A percentile compares a stretch with the other conserved stretches of the same genome.
Conservation (phyloP, 2,888 invertebrate genomes). For the Metallyticus violacea region DNA sequence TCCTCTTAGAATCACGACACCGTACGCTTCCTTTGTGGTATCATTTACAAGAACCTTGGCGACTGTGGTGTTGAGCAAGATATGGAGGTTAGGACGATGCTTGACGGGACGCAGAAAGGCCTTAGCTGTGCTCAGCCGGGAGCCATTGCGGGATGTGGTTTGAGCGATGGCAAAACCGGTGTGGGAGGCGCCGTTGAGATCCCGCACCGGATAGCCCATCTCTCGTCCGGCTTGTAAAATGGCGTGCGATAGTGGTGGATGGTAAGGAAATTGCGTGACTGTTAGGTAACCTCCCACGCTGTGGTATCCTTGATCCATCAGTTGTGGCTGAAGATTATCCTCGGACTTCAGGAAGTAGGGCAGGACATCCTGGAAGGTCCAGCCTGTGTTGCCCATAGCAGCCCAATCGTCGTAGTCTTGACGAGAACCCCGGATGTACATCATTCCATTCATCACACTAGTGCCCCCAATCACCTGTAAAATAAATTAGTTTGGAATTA, state of each 20-base stretch:
- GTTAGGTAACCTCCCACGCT: conserved; percentile 73
- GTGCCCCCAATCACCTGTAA: conserved; percentile 81
- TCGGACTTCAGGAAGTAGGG: conserved; percentile 88
- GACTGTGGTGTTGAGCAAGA: conserved; percentile 79
- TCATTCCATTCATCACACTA: conserved; percentile 94
- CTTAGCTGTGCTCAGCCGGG: conserved; percentile 75
- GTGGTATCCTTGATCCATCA: conserved; percentile 75
- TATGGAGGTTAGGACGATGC: conserved; percentile 72
- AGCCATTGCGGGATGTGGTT: conserved; percentile 82
- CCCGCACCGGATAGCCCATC: conserved; percentile 65
- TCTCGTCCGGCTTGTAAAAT: conserved; percentile 52
- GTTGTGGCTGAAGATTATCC: conserved; percentile 67
- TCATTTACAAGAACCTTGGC: conserved; percentile 62
- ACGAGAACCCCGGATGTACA: conserved; percentile 86
- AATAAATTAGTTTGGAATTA: not conserved
- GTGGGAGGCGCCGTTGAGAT: conserved; percentile 76
- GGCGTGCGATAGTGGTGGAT: conserved; percentile 77
- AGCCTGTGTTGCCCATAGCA: conserved; percentile 78
- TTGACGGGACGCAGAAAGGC: conserved; percentile 80
- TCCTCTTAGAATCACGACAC: conserved; percentile 63
- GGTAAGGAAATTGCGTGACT: conserved; percentile 79
- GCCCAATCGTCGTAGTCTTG: conserved; percentile 89
- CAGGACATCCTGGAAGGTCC: conserved; percentile 85
- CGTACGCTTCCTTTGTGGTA: conserved; percentile 64
- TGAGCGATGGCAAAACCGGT: conserved; percentile 87